These are phyloP conservation scores for Maniola jurtina DNA, from an alignment of 1,140 invertebrate species.

Conservation along the genomic window DNA sequence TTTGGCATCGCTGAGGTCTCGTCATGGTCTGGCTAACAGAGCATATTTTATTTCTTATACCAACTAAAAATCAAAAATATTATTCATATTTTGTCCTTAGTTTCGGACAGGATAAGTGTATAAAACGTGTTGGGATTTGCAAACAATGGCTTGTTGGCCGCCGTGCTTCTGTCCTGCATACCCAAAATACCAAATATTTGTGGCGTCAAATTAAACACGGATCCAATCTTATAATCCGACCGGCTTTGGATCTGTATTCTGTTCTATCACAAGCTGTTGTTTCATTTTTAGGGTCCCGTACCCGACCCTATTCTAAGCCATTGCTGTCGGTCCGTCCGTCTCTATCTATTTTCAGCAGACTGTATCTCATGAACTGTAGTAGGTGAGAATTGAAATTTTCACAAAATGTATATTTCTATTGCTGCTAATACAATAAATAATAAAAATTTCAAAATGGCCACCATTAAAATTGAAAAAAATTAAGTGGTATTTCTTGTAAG, in stretches of 20 bases:
- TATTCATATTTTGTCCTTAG: constrained; percentile 11
- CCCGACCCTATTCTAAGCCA: no score
- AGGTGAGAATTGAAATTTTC: no score
- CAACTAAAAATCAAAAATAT: not conserved
- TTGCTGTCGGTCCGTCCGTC: no score
- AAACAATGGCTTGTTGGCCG: constrained; percentile 68
- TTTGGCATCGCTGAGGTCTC: no score
- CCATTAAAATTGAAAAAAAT: no score
- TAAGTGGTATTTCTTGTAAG: no score
- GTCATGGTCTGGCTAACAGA: not conserved
- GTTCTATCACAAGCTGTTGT: not conserved
- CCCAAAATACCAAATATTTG: constrained; percentile 49
- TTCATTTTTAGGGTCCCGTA: no score
- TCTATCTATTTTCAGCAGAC: no score
- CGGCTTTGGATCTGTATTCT: not conserved
- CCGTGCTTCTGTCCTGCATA: constrained; percentile 55
- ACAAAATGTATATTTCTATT: no score
- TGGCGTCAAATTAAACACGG: constrained; percentile 55
- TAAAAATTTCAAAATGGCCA: no score
- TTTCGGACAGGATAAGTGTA: constrained; percentile 17
- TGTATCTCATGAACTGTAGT: no score
- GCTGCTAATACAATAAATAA: no score
- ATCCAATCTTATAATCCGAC: constrained; percentile 27
- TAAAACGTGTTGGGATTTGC: constrained; percentile 57
- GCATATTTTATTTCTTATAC: not conserved